Percentiles rank a stretch among this genome's conserved stretches.
These are phyloP conservation scores for Gambusia yucatana DNA, from an alignment of 2,797 vertebrate genomes.

Conservation along the genomic window DNA sequence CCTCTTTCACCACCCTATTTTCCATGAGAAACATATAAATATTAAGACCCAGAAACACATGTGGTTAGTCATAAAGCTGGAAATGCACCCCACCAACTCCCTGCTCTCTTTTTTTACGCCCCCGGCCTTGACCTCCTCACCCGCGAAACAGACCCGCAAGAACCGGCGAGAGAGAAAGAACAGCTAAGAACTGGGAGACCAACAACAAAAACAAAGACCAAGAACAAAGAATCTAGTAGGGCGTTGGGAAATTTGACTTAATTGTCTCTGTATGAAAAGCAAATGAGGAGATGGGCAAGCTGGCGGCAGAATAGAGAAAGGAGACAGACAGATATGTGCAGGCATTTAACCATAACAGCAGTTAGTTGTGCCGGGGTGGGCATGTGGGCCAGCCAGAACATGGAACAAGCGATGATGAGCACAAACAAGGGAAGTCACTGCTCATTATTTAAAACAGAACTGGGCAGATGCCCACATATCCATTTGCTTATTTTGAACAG, in stretches of 20 bases:
- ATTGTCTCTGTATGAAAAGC: constrained; percentile 72
- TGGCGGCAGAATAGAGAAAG: constrained; percentile 52
- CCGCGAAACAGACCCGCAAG: constrained; percentile 67
- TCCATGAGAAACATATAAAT: constrained; percentile 83
- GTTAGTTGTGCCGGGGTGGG: constrained; percentile 10
- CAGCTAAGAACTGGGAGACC: constrained; percentile 48
- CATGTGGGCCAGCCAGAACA: constrained; percentile 30
- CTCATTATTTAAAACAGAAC: constrained; percentile 19
- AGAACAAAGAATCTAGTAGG: constrained; percentile 64
- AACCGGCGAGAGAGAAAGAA: constrained; percentile 43
- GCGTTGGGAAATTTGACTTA: constrained; percentile 68
- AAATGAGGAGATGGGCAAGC: constrained; percentile 65
- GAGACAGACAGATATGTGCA: constrained; percentile 23
- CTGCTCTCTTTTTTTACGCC: constrained; percentile 57
- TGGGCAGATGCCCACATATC: constrained; percentile 9
- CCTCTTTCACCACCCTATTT: constrained; percentile 69
- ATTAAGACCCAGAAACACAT: constrained; percentile 80
- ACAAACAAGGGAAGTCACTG: constrained; percentile 49
- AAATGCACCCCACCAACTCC: constrained; percentile 47
- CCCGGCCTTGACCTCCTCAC: constrained; percentile 68
- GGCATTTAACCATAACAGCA: constrained; percentile 61
- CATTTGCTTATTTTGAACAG: constrained; percentile 19
- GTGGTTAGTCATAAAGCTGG: constrained; percentile 79
- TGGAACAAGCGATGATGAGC: constrained; percentile 46
- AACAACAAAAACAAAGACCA: constrained; percentile 52